These are phyloP conservation scores for Drosophila nr. medialis DNA, from an alignment of 2,888 invertebrate genomes.

Conservation along the genomic window DNA sequence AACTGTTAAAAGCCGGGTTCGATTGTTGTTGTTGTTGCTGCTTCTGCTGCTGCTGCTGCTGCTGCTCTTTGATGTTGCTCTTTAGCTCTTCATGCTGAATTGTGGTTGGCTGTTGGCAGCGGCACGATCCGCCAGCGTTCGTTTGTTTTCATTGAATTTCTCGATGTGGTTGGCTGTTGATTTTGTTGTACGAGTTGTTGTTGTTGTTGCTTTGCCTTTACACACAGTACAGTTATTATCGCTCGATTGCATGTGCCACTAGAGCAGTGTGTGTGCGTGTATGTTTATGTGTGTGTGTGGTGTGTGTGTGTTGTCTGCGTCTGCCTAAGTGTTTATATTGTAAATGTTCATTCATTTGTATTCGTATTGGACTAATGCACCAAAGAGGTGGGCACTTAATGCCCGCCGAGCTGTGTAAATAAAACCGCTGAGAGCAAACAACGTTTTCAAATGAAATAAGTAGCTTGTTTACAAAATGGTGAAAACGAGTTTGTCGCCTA, in stretches of 20 bases:
- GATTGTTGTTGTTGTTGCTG: slow-evolving; percentile 15
- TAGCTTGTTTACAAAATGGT: slow-evolving; percentile 66
- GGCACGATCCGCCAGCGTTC: slow-evolving; percentile 68
- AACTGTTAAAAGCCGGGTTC: slow-evolving; percentile 58
- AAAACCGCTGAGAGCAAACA: slow-evolving; percentile 54
- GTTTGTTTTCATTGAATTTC: slow-evolving; percentile 77
- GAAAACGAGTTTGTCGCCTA: slow-evolving; percentile 63
- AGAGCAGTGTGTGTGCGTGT: slow-evolving; percentile 10
- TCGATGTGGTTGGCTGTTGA: slow-evolving; percentile 77
- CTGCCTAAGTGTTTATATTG: slow-evolving; percentile 59
- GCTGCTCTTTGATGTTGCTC: slow-evolving; percentile 37
- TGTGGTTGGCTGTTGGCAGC: slow-evolving; percentile 73
- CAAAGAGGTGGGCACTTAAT: slow-evolving; percentile 77
- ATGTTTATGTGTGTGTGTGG: slow-evolving; percentile 36
- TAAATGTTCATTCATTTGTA: slow-evolving; percentile 77
- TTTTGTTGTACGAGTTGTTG: slow-evolving; percentile 45
- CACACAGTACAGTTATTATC: slow-evolving; percentile 79
- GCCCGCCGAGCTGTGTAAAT: slow-evolving; percentile 70
- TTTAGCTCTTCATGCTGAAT: slow-evolving; percentile 58
- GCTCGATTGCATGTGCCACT: slow-evolving; percentile 55
- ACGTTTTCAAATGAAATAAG: slow-evolving; percentile 60
- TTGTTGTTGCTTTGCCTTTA: slow-evolving; percentile 58
- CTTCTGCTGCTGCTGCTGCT: slow-evolving; percentile 23
- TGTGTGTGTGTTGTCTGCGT: slow-evolving; percentile 42
- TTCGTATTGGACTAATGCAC: slow-evolving; percentile 76